Percentiles rank a stretch among this genome's conserved stretches.
phyloP scores from a whole-genome alignment of 2,888 invertebrate genomes.

The Philonicus albiceps region DNA sequence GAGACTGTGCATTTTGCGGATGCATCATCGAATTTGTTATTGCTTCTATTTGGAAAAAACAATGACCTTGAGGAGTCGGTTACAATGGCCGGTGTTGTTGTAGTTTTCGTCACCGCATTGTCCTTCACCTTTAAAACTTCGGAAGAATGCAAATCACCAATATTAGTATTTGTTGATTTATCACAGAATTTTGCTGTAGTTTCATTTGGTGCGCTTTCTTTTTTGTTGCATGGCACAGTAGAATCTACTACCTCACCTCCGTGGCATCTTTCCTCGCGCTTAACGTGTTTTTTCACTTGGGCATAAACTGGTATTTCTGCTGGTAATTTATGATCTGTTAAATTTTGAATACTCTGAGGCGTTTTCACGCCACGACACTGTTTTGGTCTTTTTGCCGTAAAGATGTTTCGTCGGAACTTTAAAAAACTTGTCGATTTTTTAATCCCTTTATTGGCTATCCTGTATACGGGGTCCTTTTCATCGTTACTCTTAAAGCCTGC shows the following conservation, averaged over 20 bases:
- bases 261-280: background rate
- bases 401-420: slow-evolving; percentile 32
- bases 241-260: background rate
- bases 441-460: slow-evolving; percentile 59
- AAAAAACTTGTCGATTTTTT: slow-evolving; percentile 46
- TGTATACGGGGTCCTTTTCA: slow-evolving; percentile 57
- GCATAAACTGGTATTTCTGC: slow-evolving; percentile 56
- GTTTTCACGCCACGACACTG: background rate
- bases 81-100: background rate
- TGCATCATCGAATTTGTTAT: background rate
- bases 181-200: slow-evolving; percentile 9
- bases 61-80: background rate
- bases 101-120: background rate
- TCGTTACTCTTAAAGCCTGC: background rate
- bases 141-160: background rate
- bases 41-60: background rate
- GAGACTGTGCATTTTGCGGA: background rate
- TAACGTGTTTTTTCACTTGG: slow-evolving; percentile 55
- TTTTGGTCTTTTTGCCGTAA: background rate
- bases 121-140: background rate
- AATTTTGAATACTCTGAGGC: background rate
- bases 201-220: background rate
- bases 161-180: slow-evolving; percentile 7
- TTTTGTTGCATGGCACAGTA: slow-evolving; percentile 16
- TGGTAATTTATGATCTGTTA: slow-evolving; percentile 50